Evolutionary conservation across 2,888 invertebrate species (phyloP).

Genomic region (Chymomyza caudatula): DNA sequence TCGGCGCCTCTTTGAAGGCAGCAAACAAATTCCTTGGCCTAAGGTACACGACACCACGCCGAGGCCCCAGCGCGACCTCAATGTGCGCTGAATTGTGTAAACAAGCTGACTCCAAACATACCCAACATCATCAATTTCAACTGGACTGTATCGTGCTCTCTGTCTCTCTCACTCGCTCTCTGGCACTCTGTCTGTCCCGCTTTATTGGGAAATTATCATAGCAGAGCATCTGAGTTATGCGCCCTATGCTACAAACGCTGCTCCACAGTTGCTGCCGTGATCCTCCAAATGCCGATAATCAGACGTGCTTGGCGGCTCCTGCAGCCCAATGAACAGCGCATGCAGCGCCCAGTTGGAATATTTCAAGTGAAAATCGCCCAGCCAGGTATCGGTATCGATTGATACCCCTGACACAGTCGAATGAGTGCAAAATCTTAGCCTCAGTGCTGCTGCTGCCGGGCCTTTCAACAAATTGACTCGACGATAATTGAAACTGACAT

Average conservation of each 20-base stretch:
- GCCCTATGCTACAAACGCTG: no score
- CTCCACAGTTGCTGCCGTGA: conserved; percentile 40
- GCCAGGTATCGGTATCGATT: conserved; percentile 64
- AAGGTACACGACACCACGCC: conserved; percentile 42
- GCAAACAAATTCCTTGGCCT: conserved; percentile 59
- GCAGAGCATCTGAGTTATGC: conserved; percentile 73
- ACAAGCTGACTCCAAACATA: conserved; percentile 76
- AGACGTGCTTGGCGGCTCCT: conserved; percentile 70
- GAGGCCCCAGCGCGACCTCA: conserved; percentile 55
- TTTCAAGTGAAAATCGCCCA: conserved; percentile 69
- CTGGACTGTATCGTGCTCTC: conserved; percentile 14
- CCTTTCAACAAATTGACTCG: conserved; percentile 77
- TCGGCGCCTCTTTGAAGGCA: conserved; percentile 71
- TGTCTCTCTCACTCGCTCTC: conserved; percentile 3
- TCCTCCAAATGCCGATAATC: conserved; percentile 66
- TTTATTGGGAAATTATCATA: conserved; percentile 73
- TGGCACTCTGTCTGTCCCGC: neutral
- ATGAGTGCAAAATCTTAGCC: conserved; percentile 42
- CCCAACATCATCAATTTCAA: conserved; percentile 75
- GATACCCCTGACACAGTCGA: conserved; percentile 41
- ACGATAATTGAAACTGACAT: conserved; percentile 78
- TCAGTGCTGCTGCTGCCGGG: conserved; percentile 62
- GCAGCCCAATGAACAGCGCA: conserved; percentile 41
- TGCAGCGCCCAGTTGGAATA: conserved; percentile 64
- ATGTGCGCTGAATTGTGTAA: conserved; percentile 77